These are phyloP conservation scores for Corythoichthys intestinalis DNA, from an alignment of 2,113 vertebrate genomes.

Conservation along the genomic window DNA sequence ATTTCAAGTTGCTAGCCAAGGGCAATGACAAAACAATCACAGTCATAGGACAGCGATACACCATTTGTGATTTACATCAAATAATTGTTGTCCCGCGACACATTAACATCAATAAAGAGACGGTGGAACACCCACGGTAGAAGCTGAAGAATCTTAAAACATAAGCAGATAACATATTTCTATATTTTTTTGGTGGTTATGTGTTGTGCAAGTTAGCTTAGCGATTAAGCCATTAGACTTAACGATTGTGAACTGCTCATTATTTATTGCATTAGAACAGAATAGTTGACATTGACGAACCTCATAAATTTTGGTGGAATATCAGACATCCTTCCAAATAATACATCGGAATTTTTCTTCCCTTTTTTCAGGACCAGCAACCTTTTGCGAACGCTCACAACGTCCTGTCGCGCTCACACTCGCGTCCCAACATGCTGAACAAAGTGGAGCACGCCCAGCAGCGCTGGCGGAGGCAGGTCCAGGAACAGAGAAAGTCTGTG, in stretches of 20 bases:
- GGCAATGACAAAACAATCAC: no score
- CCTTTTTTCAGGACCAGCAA: constrained; percentile 85
- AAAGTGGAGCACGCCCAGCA: constrained; percentile 97
- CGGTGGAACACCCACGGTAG: no score
- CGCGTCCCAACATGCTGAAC: constrained; percentile 90
- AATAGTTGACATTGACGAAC: background rate
- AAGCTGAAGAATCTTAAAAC: no score
- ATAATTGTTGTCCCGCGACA: no score
- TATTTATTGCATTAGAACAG: background rate
- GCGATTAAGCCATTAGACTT: background rate
- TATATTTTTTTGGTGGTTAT: no score
- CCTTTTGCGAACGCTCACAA: constrained; percentile 94
- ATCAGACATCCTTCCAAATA: background rate
- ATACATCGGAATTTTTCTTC: background rate
- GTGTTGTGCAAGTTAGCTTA: no score
- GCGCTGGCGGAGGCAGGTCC: constrained; percentile 96
- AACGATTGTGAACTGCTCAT: background rate
- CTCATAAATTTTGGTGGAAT: background rate
- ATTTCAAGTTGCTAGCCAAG: no score
- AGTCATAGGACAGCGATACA: no score
- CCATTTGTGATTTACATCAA: no score
- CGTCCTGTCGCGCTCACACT: constrained; percentile 86
- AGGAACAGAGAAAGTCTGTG: constrained; percentile 96
- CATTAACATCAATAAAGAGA: no score
- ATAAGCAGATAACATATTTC: no score